Base-by-base conservation (phyloP, 2,888 invertebrate species). In the Monoplex corrugatus region DNA sequence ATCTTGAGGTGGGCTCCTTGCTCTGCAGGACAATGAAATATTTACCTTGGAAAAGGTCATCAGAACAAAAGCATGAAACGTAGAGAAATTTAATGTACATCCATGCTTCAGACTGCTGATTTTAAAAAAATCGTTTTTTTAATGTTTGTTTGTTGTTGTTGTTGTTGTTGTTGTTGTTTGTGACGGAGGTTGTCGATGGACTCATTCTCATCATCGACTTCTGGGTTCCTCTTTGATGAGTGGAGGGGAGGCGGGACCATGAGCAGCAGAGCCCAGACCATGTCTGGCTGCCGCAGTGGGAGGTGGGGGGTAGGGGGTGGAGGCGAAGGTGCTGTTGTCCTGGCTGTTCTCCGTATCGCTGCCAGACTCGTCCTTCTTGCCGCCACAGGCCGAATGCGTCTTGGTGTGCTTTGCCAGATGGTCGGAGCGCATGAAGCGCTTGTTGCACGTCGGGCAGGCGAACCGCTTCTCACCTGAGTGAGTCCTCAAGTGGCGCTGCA, bases 341-440 rank as follows among this genome's bases (percentile, higher is more conserved):
- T 90, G 91, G 45, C 92, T 93, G 72, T 92, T 92, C 32, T 93
- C 94, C 63, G 93, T 92, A 88, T 93, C 93, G 63, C 92, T 93
- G 88, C 93, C 93, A 43, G 92, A 91, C 89, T 92, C 92, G 84
- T 93, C 93, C 44, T 92, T 89, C 82, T 93, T 93, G n/a, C 91
- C 92, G 28, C 90, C 92, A 43, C 68, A 85, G 38, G 90, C 93
- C 87, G 94, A 96, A 93, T 99, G 99, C 0, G 98, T 99, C 94
- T 98, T 97, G 90, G 98, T 97, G 95, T 99, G 99, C 94, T 99
- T 99, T 96, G 98, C 98, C 90, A 99, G 96, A 95, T 99, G 99
- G 95, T 99, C 78, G 28, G 78, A 80, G 40, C 78, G 78, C 78
- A 80, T 80, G 43, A 80, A 80, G 43, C 78, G 78, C 78, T 80